A percentile compares a stretch with the other conserved stretches of the same genome.
These are phyloP conservation scores for Timema cristinae DNA, from an alignment of 2,888 invertebrate species.

Conservation along the genomic window DNA sequence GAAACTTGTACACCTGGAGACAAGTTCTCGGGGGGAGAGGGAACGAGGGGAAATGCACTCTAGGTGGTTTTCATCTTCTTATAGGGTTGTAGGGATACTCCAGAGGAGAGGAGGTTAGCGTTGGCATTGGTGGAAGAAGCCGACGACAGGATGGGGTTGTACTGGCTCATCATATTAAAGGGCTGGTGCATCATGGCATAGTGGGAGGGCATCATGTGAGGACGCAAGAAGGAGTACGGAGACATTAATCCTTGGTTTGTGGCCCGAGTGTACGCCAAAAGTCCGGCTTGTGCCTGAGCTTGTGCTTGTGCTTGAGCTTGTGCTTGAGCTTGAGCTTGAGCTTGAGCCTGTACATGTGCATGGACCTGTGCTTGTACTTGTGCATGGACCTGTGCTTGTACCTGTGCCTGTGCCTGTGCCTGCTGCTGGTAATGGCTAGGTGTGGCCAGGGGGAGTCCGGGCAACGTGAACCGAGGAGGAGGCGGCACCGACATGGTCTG, in stretches of 20 bases:
- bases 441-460: constrained; percentile 9
- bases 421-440: constrained; percentile 4
- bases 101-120: constrained; percentile 39
- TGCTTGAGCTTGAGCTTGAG: constrained; percentile 39
- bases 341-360: constrained; percentile 36
- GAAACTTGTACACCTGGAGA: constrained; percentile 18
- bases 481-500: constrained; percentile 49
- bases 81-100: constrained; percentile 72
- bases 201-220: constrained; percentile 35
- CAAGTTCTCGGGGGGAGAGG: constrained; percentile 1
- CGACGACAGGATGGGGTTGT: constrained; percentile 42
- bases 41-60: constrained; percentile 43
- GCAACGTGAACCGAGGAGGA: constrained; percentile 34
- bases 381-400: not conserved
- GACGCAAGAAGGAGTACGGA: constrained; percentile 49
- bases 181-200: constrained; percentile 25
- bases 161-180: constrained; percentile 36
- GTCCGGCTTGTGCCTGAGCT: constrained; percentile 18
- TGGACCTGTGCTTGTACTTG: constrained; percentile 28
- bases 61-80: constrained; percentile 89
- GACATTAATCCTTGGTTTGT: constrained; percentile 39
- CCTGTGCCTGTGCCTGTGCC: not conserved
- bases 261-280: constrained; percentile 31
- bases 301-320: constrained; percentile 23
- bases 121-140: constrained; percentile 29